Percentiles rank a stretch among this genome's conserved stretches.
These are phyloP conservation scores for Siniperca undulata DNA, from an alignment of 2,797 vertebrate genomes.

Conservation along the genomic window DNA sequence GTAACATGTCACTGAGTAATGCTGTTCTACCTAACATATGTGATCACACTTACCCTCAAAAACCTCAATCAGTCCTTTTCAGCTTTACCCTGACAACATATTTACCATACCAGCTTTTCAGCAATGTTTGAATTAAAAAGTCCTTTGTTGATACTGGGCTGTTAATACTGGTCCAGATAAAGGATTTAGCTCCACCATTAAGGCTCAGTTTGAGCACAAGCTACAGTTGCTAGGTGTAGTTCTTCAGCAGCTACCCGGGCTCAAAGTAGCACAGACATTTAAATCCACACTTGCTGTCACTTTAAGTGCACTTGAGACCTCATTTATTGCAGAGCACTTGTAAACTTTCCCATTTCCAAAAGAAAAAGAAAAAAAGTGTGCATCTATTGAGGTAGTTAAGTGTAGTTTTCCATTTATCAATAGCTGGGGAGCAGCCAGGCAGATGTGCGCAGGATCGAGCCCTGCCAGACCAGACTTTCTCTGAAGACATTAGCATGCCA, in stretches of 20 bases:
- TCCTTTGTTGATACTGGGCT: conserved; percentile 53
- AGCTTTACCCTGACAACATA: conserved; percentile 12
- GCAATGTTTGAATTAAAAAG: conserved; percentile 42
- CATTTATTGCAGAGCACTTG: conserved; percentile 86
- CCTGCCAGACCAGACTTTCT: conserved; percentile 59
- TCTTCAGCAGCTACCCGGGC: conserved; percentile 65
- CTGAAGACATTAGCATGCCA: conserved; percentile 68
- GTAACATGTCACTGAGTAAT: not conserved
- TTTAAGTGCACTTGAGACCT: conserved; percentile 86
- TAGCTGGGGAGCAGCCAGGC: conserved; percentile 68
- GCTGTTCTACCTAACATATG: not conserved
- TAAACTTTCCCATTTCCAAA: conserved; percentile 84
- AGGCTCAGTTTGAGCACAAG: conserved; percentile 47
- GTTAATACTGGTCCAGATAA: conserved; percentile 51
- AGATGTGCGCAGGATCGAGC: conserved; percentile 70
- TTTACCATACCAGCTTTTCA: conserved; percentile 30
- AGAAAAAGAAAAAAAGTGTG: conserved; percentile 74
- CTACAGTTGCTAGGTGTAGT: conserved; percentile 41
- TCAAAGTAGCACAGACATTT: conserved; percentile 77
- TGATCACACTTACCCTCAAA: not conserved
- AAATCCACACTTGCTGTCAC: conserved; percentile 86
- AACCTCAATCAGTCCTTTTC: not conserved
- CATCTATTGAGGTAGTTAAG: conserved; percentile 82
- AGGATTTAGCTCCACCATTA: conserved; percentile 64
- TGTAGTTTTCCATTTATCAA: conserved; percentile 88